Evolutionary conservation across 2,888 invertebrate genomes (phyloP).

Genomic region (Tetheella fluctuosa): DNA sequence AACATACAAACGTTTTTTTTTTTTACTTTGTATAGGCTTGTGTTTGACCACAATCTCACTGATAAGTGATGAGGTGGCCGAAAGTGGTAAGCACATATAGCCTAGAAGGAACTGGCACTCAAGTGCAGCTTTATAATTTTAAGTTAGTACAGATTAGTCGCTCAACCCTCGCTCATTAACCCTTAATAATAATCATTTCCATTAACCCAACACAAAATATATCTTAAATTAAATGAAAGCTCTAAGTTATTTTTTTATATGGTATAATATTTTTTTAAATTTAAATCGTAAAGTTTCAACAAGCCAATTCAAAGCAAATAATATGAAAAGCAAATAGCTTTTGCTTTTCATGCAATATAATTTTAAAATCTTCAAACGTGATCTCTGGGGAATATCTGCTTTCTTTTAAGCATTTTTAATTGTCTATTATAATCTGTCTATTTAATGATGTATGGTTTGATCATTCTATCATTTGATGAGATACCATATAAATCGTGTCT

Average conservation of each 20-base stretch:
- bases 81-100: no score
- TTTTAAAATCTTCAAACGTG: background rate
- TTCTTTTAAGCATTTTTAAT: background rate
- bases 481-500: no score
- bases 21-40: no score
- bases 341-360: constrained; percentile 46
- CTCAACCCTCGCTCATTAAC: no score
- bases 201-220: constrained; percentile 23
- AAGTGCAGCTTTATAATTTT: no score
- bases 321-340: no score
- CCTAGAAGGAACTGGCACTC: no score
- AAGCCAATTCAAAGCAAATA: constrained; percentile 54
- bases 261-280: background rate
- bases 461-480: background rate
- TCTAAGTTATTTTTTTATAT: constrained; percentile 13
- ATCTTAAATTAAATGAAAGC: constrained; percentile 34
- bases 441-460: background rate
- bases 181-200: background rate
- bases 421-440: background rate
- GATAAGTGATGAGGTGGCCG: no score
- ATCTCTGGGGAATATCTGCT: background rate
- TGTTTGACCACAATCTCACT: no score
- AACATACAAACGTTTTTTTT: no score
- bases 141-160: no score
- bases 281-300: constrained; percentile 21